Evolutionary conservation across 2,113 vertebrate genomes (phyloP), one percentile per base, ranked within the genome.

Genomic region (Machaerirhynchus nigripectus): DNA sequence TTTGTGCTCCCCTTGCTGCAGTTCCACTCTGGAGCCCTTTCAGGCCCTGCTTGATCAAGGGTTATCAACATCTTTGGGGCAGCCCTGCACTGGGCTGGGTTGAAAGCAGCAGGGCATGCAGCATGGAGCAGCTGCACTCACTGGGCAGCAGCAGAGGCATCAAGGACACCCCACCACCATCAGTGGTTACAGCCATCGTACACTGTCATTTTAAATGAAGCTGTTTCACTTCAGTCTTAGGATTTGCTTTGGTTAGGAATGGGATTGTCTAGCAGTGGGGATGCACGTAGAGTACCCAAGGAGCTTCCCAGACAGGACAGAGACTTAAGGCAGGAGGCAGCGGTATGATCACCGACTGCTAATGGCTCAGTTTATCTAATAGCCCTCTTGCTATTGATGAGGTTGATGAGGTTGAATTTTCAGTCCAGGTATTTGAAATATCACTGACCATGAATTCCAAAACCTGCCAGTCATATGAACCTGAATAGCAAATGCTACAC

Each of bases 21-120:
- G 37, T 37, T 28, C 31, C 65, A 40, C 37, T 21, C 78, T 37
- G 35, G 42, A 70, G 47, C 18, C 42, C 11, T 81, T 89, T 77
- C 80, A 74, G 49, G 17, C 12, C 18, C 44, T 56, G 28, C 28
- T 79, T 70, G 31, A 37, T 18, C 15, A 28, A 44, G 49, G 37
- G 10, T 70, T 75, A 28, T 15, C 52, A 28, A 9, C 28, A 39
- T 13, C 53, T 68, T 73, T 46, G 33, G 67, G 55, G 15, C 47
- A 78, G n/a, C 69, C 69, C 69, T 64, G n/a, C 5, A 0, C 4
- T 30, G 50, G 33, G 28, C 19, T 2, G 1, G 6, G 15, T 14
- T 81, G 55, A 53, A 78, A 84, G 22, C 73, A 39, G 33, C 16
- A 26, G 14, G 23, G 15, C 4, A 2, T 1, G 50, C 11, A 61